phyloP scores from a whole-genome alignment of 2,888 invertebrate genomes.

The Plagiodera versicolora region DNA sequence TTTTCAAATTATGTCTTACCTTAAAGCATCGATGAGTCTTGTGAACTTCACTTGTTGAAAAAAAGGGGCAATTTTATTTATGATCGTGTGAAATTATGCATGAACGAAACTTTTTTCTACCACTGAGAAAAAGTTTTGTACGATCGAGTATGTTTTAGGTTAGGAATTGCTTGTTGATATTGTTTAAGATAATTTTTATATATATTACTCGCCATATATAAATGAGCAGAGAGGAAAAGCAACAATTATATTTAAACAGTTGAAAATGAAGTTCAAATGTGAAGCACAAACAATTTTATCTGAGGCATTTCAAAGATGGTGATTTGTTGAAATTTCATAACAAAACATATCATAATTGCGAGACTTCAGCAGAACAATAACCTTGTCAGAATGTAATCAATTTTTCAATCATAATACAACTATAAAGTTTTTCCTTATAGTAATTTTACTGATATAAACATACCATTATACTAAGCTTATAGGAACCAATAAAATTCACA shows the following conservation, averaged over 20 bases:
- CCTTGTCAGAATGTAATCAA: not conserved
- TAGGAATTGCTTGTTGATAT: not conserved
- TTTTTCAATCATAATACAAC: not conserved
- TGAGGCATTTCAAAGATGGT: not conserved
- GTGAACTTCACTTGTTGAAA: too few species aligned
- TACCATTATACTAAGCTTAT: too few species aligned
- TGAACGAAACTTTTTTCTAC: not conserved
- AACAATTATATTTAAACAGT: too few species aligned
- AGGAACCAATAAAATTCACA: too few species aligned
- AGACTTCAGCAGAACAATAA: not conserved
- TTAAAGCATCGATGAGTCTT: too few species aligned
- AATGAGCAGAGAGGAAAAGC: too few species aligned
- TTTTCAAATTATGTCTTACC: too few species aligned
- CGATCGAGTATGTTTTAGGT: not conserved
- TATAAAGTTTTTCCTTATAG: not conserved
- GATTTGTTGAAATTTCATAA: not conserved
- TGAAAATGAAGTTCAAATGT: too few species aligned
- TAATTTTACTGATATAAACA: too few species aligned
- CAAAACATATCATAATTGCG: not conserved
- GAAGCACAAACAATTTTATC: not conserved
- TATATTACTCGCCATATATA: too few species aligned
- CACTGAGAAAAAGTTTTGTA: not conserved
- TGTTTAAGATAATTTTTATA: not conserved
- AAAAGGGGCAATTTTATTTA: too few species aligned
- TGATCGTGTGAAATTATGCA: too few species aligned